These are phyloP conservation scores for Sardinella longiceps DNA, from an alignment of 2,797 vertebrate species.

Conservation along the genomic window DNA sequence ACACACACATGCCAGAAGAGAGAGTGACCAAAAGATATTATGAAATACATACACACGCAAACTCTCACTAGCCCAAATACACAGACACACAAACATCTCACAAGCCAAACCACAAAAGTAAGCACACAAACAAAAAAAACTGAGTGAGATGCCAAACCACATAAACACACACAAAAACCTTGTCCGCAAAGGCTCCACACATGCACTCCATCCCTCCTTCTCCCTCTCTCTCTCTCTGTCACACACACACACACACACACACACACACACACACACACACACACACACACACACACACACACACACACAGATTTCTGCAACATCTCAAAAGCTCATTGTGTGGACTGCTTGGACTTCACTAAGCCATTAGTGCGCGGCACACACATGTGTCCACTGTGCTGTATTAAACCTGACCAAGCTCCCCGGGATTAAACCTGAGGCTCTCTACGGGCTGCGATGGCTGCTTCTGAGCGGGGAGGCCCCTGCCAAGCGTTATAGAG, in stretches of 20 bases:
- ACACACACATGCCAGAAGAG: slow-evolving; percentile 21
- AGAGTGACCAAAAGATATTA: background rate
- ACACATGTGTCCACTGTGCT: background rate
- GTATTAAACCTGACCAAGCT: background rate
- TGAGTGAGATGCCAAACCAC: slow-evolving; percentile 28
- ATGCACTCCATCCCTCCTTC: background rate
- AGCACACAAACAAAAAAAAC: slow-evolving; percentile 6
- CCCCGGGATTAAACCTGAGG: no score
- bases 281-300: background rate
- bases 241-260: background rate
- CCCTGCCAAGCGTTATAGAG: background rate
- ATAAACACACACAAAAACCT: background rate
- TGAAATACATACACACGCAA: background rate
- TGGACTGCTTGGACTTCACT: background rate
- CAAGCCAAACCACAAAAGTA: slow-evolving; percentile 9
- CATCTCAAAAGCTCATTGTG: slow-evolving; percentile 3
- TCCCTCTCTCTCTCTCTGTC: background rate
- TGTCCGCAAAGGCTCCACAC: background rate
- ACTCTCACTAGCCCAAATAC: no score
- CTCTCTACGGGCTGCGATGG: background rate
- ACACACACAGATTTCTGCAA: background rate
- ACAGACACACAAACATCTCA: background rate
- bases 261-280: background rate
- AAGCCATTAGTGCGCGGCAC: background rate
- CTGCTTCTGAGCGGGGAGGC: background rate